Percentiles rank a stretch among this genome's conserved stretches.
Conservation (phyloP, 2,797 vertebrate species). For the Melanotaenia trifasciata region DNA sequence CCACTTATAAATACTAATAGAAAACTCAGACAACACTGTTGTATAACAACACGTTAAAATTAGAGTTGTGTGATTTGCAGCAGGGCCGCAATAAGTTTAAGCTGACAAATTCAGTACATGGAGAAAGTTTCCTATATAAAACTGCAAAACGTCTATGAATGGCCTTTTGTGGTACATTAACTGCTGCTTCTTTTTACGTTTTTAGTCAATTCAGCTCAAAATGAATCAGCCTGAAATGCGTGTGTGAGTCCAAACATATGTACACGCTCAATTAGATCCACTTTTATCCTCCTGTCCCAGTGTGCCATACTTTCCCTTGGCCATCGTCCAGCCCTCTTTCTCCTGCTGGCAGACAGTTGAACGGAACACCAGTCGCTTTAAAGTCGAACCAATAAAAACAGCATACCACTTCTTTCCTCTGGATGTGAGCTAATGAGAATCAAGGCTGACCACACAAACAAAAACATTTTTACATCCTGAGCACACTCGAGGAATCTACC, state of each 20-base stretch:
- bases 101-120: slow-evolving; percentile 16
- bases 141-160: slow-evolving; percentile 20
- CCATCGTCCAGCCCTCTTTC: slow-evolving; percentile 50
- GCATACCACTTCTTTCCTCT: slow-evolving; percentile 47
- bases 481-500: slow-evolving; percentile 31
- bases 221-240: slow-evolving; percentile 20
- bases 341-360: slow-evolving; percentile 52
- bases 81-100: slow-evolving; percentile 7
- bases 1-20: slow-evolving; percentile 16
- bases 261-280: slow-evolving; percentile 45
- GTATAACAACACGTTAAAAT: not conserved
- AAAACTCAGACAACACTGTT: not conserved
- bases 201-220: slow-evolving; percentile 36
- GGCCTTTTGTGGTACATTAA: slow-evolving; percentile 25
- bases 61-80: not conserved
- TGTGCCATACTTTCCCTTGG: slow-evolving; percentile 58
- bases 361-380: slow-evolving; percentile 41
- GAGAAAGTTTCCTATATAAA: slow-evolving; percentile 12
- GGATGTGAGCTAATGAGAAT: slow-evolving; percentile 65
- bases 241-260: slow-evolving; percentile 20
- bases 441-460: slow-evolving; percentile 54
- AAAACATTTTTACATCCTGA: slow-evolving; percentile 47
- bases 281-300: slow-evolving; percentile 47
- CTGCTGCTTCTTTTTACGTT: slow-evolving; percentile 28
- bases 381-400: slow-evolving; percentile 57